Percentiles rank a stretch among this genome's conserved stretches.
phyloP scores from a whole-genome alignment of 2,888 invertebrate genomes.

The Hoplodrina blanda region DNA sequence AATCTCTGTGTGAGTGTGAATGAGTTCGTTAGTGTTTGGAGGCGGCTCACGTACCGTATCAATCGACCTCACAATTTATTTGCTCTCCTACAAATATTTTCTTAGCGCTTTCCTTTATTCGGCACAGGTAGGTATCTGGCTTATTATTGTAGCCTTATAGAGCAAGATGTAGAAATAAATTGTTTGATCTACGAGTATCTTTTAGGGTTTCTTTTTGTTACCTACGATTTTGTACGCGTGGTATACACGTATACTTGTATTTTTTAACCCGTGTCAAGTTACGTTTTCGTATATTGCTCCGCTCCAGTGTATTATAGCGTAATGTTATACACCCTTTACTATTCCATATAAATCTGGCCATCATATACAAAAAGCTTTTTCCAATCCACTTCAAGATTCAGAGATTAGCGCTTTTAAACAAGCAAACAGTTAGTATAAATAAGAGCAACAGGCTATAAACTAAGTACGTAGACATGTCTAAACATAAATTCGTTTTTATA shows the following conservation, averaged over 20 bases:
- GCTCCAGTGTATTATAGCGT: too few species aligned
- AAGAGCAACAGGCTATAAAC: not conserved
- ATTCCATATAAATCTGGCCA: too few species aligned
- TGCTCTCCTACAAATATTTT: slow-evolving; percentile 57
- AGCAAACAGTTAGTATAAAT: too few species aligned
- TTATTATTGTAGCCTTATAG: slow-evolving; percentile 32
- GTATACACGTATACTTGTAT: too few species aligned
- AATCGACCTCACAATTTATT: slow-evolving; percentile 67
- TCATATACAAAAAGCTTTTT: too few species aligned
- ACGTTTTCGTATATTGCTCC: too few species aligned
- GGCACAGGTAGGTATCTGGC: slow-evolving; percentile 32
- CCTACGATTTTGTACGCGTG: too few species aligned
- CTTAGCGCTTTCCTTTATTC: slow-evolving; percentile 54
- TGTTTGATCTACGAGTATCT: slow-evolving; percentile 25
- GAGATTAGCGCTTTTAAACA: too few species aligned
- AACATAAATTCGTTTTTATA: slow-evolving; percentile 13
- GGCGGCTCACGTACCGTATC: slow-evolving; percentile 69
- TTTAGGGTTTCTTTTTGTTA: not conserved
- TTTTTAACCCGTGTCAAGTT: too few species aligned
- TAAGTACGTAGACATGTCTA: not conserved
- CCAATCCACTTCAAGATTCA: too few species aligned
- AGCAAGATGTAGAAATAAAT: slow-evolving; percentile 28
- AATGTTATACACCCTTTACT: too few species aligned
- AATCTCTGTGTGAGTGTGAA: slow-evolving; percentile 43
- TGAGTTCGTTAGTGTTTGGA: slow-evolving; percentile 66